Base-by-base conservation (phyloP, 2,888 invertebrate species). In the Tiphia femorata region DNA sequence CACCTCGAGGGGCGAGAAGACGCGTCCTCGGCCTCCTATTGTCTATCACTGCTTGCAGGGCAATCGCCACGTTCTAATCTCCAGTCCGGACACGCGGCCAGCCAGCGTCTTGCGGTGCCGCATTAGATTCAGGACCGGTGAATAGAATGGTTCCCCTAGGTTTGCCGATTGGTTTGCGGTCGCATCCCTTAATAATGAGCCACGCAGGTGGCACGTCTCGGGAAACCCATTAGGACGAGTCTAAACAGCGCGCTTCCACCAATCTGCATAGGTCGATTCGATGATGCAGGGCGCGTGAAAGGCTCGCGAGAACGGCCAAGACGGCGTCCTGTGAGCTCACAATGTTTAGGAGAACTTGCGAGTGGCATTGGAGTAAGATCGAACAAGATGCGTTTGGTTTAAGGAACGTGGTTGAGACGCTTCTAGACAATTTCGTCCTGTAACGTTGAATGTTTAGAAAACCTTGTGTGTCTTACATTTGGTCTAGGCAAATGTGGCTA, bases 141-240 rank as follows among this genome's bases (percentile, higher is more conserved):
- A 58, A 40, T 60, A 62, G 69, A 74, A 73, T 70, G 67, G 73
- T 69, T 29, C 27, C 64, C 68, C 62, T 70, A 71, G 58, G 75
- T 70, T n/a, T n/a, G n/a, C 72, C 76, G 82, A 82, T 82, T 82
- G 82, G 79, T 82, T 81, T 80, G 82, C 72, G 82, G 82, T 82
- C 73, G 72, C 81, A 77, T 81, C 78, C 78, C 78, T 79, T 77
- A 75, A 75, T 82, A 82, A 82, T 82, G 79, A 82, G 81, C 79
- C 77, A 64, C 74, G 74, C 80, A 80, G 81, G 79, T 81, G 81
- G 71, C 75, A 76, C 77, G 76, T 80, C 82, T 81, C 80, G 75
- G 79, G 76, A 74, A 82, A 78, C 69, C 79, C 77, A 80, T 81
- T 80, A 80, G 75, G 68, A 57, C 67, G 67, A 77, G 76, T 78